Conservation (phyloP, 2,888 invertebrate species). For the Hanleya hanleyi region DNA sequence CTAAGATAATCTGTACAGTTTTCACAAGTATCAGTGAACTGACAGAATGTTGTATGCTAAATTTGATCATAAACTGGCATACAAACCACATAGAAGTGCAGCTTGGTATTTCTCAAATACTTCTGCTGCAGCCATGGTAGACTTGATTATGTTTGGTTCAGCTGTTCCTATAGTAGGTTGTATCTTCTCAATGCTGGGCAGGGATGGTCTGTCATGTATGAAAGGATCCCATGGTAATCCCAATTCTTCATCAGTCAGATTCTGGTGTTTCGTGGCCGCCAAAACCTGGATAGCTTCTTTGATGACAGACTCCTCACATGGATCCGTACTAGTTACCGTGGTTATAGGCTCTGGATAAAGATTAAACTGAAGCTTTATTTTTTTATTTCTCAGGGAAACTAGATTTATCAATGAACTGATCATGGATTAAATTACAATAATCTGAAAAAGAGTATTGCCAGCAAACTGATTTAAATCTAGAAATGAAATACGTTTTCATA, state of each 20-base stretch:
- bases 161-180: background rate
- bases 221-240: background rate
- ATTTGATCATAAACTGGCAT: too few relatives aligned
- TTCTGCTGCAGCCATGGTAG: background rate
- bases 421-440: too few relatives aligned
- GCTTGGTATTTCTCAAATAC: background rate
- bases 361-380: background rate
- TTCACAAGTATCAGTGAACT: background rate
- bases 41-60: background rate
- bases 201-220: background rate
- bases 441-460: too few relatives aligned
- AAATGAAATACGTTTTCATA: background rate
- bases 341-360: background rate
- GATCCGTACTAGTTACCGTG: background rate
- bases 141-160: background rate
- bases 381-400: too few relatives aligned
- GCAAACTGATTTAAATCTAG: background rate
- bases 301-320: background rate
- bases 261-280: background rate
- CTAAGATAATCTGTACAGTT: background rate
- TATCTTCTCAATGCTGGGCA: background rate
- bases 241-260: background rate
- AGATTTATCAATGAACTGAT: too few relatives aligned
- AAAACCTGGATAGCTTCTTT: background rate
- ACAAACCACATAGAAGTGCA: background rate